Percentiles rank a stretch among this genome's conserved stretches.
phyloP scores from a whole-genome alignment of 2,888 invertebrate species.

The Branchellion lobata region DNA sequence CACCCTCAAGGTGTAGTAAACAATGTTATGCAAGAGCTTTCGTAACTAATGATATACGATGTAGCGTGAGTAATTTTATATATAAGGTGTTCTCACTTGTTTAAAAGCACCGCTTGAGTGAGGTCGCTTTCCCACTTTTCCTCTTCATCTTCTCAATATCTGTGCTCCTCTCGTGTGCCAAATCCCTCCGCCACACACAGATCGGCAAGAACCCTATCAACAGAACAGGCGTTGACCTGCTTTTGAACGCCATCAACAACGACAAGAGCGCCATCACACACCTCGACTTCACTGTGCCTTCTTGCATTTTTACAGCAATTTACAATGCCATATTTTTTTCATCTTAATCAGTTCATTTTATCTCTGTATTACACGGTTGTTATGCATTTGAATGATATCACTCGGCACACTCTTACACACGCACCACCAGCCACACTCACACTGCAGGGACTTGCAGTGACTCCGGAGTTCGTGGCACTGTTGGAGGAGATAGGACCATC shows the following conservation, averaged over 20 bases:
- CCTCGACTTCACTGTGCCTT: not conserved
- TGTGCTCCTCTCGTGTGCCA: too few relatives aligned
- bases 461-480: not conserved
- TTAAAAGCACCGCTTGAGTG: too few relatives aligned
- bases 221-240: not conserved
- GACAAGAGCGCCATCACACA: not conserved
- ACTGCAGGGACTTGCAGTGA: not conserved
- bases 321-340: too few relatives aligned
- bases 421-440: not conserved
- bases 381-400: too few relatives aligned
- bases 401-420: not conserved
- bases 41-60: too few relatives aligned
- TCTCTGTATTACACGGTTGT: too few relatives aligned
- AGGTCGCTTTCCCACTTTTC: too few relatives aligned
- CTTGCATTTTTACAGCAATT: not conserved
- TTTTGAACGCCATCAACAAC: constrained; percentile 25
- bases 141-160: too few relatives aligned
- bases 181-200: constrained; percentile 20
- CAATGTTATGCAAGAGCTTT: too few relatives aligned
- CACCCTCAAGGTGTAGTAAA: constrained; percentile 12
- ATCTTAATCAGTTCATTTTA: too few relatives aligned
- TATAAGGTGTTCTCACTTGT: too few relatives aligned
- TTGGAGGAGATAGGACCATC: too few relatives aligned
- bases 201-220: constrained; percentile 15
- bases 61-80: not conserved